Percentiles rank a stretch among this genome's conserved stretches.
Evolutionary conservation across 2,888 invertebrate genomes (phyloP).

Genomic region (Orthonevra nobilis): DNA sequence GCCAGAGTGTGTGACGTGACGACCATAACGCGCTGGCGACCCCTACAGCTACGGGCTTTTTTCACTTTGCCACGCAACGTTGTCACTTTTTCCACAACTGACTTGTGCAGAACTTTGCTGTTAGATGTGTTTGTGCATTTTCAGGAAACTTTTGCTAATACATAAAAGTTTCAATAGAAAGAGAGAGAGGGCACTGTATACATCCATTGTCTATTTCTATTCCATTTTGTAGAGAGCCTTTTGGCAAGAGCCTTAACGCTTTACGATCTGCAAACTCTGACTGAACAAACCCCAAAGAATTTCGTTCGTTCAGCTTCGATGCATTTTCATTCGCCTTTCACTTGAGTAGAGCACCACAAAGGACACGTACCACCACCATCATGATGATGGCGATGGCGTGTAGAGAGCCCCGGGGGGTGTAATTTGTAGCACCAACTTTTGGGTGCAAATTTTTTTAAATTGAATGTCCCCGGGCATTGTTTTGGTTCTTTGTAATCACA

Average conservation of each 20-base stretch:
- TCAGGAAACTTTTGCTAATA: constrained; percentile 49
- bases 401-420: constrained; percentile 74
- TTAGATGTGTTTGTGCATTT: constrained; percentile 40
- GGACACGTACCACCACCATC: constrained; percentile 63
- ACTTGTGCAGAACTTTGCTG: constrained; percentile 32
- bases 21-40: constrained; percentile 22
- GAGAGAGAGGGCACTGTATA: not conserved
- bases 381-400: constrained; percentile 73
- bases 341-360: constrained; percentile 78
- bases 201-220: constrained; percentile 28
- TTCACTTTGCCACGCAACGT: constrained; percentile 27
- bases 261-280: constrained; percentile 12
- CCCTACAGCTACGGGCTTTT: constrained; percentile 51
- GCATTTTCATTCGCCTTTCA: constrained; percentile 75
- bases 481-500: constrained; percentile 78
- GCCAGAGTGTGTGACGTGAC: constrained; percentile 52
- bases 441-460: constrained; percentile 75
- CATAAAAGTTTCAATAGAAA: constrained; percentile 37
- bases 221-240: not conserved
- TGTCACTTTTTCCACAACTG: constrained; percentile 23
- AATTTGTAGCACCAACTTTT: constrained; percentile 77
- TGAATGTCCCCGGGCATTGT: constrained; percentile 78
- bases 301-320: constrained; percentile 62
- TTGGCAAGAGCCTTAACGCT: constrained; percentile 41
- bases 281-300: constrained; percentile 49